Percentiles rank a stretch among this genome's conserved stretches.
Evolutionary conservation across 2,113 vertebrate genomes (phyloP).

Genomic region (Struthidea cinerea): DNA sequence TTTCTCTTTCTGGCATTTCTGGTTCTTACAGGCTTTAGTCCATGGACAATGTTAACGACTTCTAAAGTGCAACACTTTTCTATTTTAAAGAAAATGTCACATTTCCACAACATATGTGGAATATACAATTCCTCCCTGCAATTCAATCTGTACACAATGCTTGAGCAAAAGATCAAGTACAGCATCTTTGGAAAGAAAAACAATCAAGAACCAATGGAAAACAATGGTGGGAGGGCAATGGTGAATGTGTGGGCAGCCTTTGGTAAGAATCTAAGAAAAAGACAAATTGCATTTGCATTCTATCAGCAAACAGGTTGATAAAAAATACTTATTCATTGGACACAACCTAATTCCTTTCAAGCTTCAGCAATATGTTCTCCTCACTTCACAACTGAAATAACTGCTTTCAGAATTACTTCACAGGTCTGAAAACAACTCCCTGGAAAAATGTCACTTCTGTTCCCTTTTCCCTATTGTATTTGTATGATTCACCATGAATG

Average conservation of each 20-base stretch:
- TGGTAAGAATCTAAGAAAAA: neutral
- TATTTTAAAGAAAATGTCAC: neutral
- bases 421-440: neutral
- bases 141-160: neutral
- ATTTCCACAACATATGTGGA: neutral
- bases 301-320: neutral
- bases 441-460: neutral
- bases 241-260: neutral
- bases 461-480: neutral
- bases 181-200: neutral
- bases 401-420: neutral
- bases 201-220: neutral
- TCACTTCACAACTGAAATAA: neutral
- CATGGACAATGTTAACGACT: neutral
- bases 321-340: neutral
- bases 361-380: neutral
- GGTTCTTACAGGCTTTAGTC: neutral
- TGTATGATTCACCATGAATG: neutral
- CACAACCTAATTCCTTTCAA: neutral
- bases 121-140: neutral
- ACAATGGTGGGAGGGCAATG: neutral
- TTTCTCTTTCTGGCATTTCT: neutral
- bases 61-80: neutral
- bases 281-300: neutral
- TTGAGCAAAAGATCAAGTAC: neutral